Evolutionary conservation across 2,888 invertebrate species (phyloP).

Genomic region (Heliconius sara): DNA sequence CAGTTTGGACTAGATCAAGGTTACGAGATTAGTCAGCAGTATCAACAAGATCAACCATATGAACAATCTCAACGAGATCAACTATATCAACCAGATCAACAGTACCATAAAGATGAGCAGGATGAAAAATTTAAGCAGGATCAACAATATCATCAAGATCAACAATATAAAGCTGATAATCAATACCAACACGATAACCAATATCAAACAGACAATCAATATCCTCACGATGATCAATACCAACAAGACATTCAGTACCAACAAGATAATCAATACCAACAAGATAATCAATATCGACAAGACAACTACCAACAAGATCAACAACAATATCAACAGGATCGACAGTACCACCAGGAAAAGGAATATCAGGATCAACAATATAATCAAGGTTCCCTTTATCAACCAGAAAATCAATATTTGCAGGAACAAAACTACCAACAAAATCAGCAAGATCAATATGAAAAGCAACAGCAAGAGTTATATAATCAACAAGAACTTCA

Average conservation of each 20-base stretch:
- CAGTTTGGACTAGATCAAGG: constrained; percentile 53
- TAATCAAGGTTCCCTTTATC: constrained; percentile 40
- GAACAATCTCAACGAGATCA: constrained; percentile 39
- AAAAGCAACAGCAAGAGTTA: constrained; percentile 54
- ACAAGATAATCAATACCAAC: constrained; percentile 52
- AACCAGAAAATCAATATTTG: constrained; percentile 54
- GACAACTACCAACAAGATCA: constrained; percentile 51
- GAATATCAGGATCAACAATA: constrained; percentile 54
- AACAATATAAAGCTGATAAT: constrained; percentile 54
- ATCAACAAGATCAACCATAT: constrained; percentile 51
- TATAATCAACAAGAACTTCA: constrained; percentile 56
- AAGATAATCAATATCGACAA: constrained; percentile 49
- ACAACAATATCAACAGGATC: constrained; percentile 53
- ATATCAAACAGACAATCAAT: constrained; percentile 49
- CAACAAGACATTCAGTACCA: constrained; percentile 46
- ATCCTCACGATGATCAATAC: constrained; percentile 41
- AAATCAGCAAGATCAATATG: constrained; percentile 55
- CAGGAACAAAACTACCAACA: constrained; percentile 36
- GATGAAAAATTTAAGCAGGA: constrained; percentile 50
- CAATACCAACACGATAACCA: constrained; percentile 48
- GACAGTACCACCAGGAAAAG: constrained; percentile 40
- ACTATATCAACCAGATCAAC: constrained; percentile 52
- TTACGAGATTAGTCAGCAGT: constrained; percentile 50
- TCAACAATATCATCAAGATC: constrained; percentile 37
- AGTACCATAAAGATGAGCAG: constrained; percentile 51